Base-by-base conservation (phyloP, 1,140 invertebrate species). In the Rhyacophila brunnea region DNA sequence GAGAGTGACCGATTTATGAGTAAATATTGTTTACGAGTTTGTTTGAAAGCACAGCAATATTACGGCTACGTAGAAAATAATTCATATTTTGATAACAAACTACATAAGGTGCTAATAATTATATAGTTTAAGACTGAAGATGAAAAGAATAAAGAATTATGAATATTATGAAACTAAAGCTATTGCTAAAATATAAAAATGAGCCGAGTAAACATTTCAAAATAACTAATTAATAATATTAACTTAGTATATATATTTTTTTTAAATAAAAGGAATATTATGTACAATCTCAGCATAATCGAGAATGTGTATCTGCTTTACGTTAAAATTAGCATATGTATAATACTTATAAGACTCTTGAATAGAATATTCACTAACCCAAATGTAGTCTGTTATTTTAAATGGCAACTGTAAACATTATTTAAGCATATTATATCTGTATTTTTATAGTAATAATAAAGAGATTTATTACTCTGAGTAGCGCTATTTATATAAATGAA, bases 401-500 rank as follows among this genome's bases (percentile, higher is more conserved):
- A 28, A 28, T 28, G 23, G 23, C 23, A 28, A 28, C 18, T 45
- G 43, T 45, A 45, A 45, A 45, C 43, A 45, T 45, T 45, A 19
- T 45, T 17, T 17, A 45, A 40, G 38, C 38, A 40, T 40, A 35
- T 7, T 35, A 35, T 35, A 45, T 45, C 43, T 45, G 43, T 45
- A 15, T 15, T 45, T 17, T 17, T 45, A 10, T 5, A 4, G 6
- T 2, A 15, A 45, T 5, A 17, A 17, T 17, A 17, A 11, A 11
- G 43, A 17, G 38, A 40, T 40, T 45, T 45, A 45, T 45, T 45
- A 45, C 18, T 45, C n/a, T n/a, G 15, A 34, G 46, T 34, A 28
- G 19, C 19, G 23, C 15, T 28, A 48, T 48, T 48, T 28, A 42
- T 51, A 46, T 45, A 44, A 50, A 32, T 23, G 23, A 45, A 48